Evolutionary conservation across 1,140 invertebrate species (phyloP), one percentile per base, ranked within the genome.

Genomic region (Papilio helenus): DNA sequence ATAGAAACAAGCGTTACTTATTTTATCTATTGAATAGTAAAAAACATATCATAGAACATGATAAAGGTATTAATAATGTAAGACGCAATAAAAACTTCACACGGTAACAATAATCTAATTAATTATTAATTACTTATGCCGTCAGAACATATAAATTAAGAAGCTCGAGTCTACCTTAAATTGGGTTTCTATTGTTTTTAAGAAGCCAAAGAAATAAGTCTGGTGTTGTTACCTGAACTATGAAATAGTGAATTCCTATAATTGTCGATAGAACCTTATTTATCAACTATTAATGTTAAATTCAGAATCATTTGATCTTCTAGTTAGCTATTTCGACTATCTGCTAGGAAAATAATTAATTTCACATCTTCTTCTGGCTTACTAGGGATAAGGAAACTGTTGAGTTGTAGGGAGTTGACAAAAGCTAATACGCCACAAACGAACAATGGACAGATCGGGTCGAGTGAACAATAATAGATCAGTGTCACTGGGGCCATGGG

Each of bases 371-470:
- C 4, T 51, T 20, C 7, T 55, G n/a, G 10, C 16, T 26, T 26
- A 58, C n/a, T 61, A 61, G 14, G 58, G 1, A 61, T 26, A 61
- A 58, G 20, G 55, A 20, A 58, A 5, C 9, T 12, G 58, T 26
- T 61, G 23, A 10, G 29, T 61, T 26, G 58, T 26, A 61, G 12
- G 58, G 58, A 61, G 14, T 61, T 61, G 58, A 58, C 23, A 58
- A 61, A 61, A 23, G 23, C 10, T 23, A 61, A 61, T 61, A 23
- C 58, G 58, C 9, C 23, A 26, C 23, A 23, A 26, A 23, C 23
- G 58, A 61, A 61, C 58, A 61, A 61, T 61, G 58, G 58, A 61
- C 58, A 61, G 58, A 61, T 61, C 58, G 58, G 20, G 58, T 61
- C 58, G 58, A 61, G 23, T 26, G 58, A 61, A 61, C 58, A 61